Percentiles rank a stretch among this genome's conserved stretches.
Conservation (phyloP, 1,140 invertebrate species). For the Hylaeus volcanicus region DNA sequence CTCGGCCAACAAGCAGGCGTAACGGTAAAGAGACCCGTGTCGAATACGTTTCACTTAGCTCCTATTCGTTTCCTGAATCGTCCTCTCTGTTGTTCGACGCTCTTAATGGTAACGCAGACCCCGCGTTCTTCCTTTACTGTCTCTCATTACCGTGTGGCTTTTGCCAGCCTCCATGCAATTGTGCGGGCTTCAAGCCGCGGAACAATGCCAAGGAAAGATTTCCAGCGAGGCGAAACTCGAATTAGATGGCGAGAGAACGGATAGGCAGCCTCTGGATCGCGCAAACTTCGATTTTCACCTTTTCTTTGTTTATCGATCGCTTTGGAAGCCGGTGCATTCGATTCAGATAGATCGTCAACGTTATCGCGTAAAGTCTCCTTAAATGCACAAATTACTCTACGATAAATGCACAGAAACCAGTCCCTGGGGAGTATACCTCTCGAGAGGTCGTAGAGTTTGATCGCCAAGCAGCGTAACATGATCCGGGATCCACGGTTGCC, state of each 20-base stretch:
- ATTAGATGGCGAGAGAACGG: conserved; percentile 6
- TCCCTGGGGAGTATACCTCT: no score
- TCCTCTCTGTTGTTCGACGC: conserved; percentile 14
- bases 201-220: conserved; percentile 9
- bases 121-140: conserved; percentile 15
- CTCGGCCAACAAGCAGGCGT: conserved; percentile 42
- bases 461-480: no score
- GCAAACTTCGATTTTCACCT: background rate
- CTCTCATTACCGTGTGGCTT: conserved; percentile 5
- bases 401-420: no score
- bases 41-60: conserved; percentile 62
- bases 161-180: background rate
- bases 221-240: background rate
- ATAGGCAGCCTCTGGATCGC: background rate
- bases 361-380: no score
- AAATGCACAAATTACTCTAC: no score
- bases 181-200: background rate
- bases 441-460: no score
- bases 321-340: no score
- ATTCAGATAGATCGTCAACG: no score
- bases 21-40: conserved; percentile 65
- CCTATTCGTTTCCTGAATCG: conserved; percentile 57
- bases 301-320: background rate
- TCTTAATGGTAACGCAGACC: conserved; percentile 51
- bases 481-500: no score